Evolutionary conservation across 2,113 vertebrate genomes (phyloP).

Genomic region (Neofelis nebulosa): DNA sequence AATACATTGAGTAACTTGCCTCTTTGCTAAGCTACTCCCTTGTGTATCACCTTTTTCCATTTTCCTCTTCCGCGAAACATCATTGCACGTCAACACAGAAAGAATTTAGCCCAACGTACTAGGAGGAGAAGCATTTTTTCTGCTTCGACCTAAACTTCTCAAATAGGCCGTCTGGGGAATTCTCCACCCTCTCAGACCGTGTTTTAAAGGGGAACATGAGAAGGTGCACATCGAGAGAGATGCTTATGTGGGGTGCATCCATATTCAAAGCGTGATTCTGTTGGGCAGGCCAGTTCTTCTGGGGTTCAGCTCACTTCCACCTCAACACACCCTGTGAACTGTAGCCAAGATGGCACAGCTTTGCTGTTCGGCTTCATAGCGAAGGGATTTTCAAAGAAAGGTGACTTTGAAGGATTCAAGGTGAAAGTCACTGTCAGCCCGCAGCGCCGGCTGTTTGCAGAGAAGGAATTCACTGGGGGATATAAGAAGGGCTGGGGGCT

Average conservation of each 20-base stretch:
- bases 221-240: neutral
- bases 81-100: neutral
- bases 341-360: constrained; percentile 18
- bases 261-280: neutral
- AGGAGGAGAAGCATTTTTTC: neutral
- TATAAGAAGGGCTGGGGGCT: constrained; percentile 42
- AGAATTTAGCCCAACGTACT: neutral
- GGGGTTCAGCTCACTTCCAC: neutral
- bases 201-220: neutral
- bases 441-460: neutral
- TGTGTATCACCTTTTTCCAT: neutral
- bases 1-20: neutral
- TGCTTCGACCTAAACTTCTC: neutral
- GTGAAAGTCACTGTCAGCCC: constrained; percentile 59
- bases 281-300: constrained; percentile 33
- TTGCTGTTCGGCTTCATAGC: neutral
- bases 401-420: constrained; percentile 49
- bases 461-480: constrained; percentile 62
- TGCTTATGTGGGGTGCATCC: neutral
- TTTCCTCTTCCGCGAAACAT: neutral
- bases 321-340: neutral
- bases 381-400: constrained; percentile 28
- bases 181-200: neutral
- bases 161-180: neutral
- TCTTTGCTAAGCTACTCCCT: neutral